Evolutionary conservation across 37 sponge, comb jelly and placozoan genomes (phyloP), one percentile per base, ranked within the genome.

Genomic region (Mnemiopsis leidyi): DNA sequence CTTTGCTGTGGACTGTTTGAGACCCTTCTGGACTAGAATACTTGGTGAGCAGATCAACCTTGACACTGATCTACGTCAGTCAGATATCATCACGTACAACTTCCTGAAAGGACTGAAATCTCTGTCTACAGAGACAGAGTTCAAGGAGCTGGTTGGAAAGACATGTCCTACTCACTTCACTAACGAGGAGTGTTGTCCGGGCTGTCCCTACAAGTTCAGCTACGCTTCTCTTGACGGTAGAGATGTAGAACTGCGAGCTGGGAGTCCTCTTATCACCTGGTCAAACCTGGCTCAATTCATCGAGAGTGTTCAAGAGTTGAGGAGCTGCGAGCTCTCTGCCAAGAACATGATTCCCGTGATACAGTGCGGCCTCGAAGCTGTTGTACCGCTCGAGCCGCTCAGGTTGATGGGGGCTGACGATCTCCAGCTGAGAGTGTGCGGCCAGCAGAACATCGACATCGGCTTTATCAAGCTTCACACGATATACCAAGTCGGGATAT

Each of bases 401-500:
- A 75, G 68, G 0, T 25, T 97, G 0, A 69, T 98, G 48, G 96
- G 96, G 24, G 76, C 95, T 30, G 68, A 92, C 0, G 99, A 97
- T 92, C 95, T 98, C 28, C 95, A 95, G 75, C 94, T 97, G 23
- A 76, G 97, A 34, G 93, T 96, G 38, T 97, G 97, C 38, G 99
- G 99, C 16, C 69, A 94, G 25, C 97, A 96, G 38, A 40, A 95
- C 36, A 94, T 98, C 26, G 92, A 97, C 75, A 73, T 98, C 25
- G 94, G 93, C 39, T 97, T 94, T 71, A 93, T 97, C 38, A 97
- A 96, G 92, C 97, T 97, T 31, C 99, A 98, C 90, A 98, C 99
- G 1, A 97, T 95, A 85, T 98, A 98, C 73, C 97, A 97, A 69
- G 95, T 95, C 21, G 99, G 99, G 16, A 93, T 97, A 13, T 94